Percentiles rank a stretch among this genome's conserved stretches.
Conservation (phyloP, 1,140 invertebrate genomes). For the Hypsibius dujardini region DNA sequence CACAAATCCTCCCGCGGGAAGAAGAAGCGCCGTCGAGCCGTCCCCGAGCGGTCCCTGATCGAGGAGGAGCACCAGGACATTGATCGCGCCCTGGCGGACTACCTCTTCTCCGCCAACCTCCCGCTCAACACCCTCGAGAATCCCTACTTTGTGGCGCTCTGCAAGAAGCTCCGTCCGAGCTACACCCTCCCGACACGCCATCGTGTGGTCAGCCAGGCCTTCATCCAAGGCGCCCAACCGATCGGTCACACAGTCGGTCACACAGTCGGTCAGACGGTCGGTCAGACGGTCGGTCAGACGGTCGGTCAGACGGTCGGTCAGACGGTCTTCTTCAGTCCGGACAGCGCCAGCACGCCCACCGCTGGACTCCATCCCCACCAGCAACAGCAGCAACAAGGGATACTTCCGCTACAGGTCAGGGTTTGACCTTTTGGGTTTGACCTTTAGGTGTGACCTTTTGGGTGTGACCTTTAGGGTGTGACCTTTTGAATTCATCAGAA, state of each 20-base stretch:
- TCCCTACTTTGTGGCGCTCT: neutral
- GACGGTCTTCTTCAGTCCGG: no score
- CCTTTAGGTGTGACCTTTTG: no score
- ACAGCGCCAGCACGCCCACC: no score
- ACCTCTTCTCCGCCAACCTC: constrained; percentile 12
- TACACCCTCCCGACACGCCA: neutral
- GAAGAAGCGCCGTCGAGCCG: neutral
- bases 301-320: no score
- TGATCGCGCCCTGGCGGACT: constrained; percentile 11
- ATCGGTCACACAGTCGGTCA: neutral
- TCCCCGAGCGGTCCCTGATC: neutral
- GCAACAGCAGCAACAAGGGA: no score
- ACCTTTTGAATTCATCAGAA: no score
- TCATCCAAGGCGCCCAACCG: neutral
- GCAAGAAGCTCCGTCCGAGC: neutral
- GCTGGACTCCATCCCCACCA: no score
- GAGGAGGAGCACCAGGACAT: neutral
- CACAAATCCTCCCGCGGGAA: neutral
- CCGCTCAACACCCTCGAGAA: constrained; percentile 4
- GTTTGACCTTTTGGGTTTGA: no score
- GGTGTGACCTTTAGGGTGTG: no score
- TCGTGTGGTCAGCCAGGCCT: constrained; percentile 6
- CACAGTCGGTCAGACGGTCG: no score
- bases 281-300: no score
- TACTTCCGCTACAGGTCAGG: no score